A percentile compares a stretch with the other conserved stretches of the same genome.
These are phyloP conservation scores for Calliopsis andreniformis DNA, from an alignment of 1,140 invertebrate genomes.

Conservation along the genomic window DNA sequence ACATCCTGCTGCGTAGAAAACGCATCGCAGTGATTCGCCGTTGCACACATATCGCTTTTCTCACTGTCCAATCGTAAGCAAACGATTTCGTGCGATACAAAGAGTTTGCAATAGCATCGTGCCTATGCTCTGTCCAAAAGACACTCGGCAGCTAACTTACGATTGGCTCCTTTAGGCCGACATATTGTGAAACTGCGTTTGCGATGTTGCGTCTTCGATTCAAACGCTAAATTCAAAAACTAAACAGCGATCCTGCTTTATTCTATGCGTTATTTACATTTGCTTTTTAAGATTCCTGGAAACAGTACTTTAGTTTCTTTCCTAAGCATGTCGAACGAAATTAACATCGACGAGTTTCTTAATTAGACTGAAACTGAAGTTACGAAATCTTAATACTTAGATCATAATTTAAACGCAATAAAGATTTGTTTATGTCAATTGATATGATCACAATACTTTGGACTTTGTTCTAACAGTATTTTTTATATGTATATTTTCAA, in stretches of 20 bases:
- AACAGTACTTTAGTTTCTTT: too few relatives aligned
- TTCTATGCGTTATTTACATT: too few relatives aligned
- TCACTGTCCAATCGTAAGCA: conserved; percentile 19
- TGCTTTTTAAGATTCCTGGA: too few relatives aligned
- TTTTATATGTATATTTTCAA: background rate
- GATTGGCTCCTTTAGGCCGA: background rate
- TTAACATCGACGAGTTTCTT: too few relatives aligned
- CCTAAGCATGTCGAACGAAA: too few relatives aligned
- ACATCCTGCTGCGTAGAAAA: conserved; percentile 25
- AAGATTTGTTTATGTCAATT: too few relatives aligned
- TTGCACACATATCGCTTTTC: conserved; percentile 5
- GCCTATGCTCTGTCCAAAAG: background rate
- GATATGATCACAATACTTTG: background rate
- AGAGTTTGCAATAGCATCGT: conserved; percentile 1
- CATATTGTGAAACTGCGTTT: background rate
- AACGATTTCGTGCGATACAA: background rate
- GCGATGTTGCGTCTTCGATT: background rate
- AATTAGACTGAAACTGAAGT: too few relatives aligned
- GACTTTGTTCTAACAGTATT: background rate
- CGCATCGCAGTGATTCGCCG: conserved; percentile 21
- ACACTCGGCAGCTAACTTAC: conserved; percentile 13
- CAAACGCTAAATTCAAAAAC: background rate
- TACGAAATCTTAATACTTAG: too few relatives aligned
- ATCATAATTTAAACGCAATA: too few relatives aligned
- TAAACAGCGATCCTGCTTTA: background rate